Evolutionary conservation across 2,113 vertebrate genomes (phyloP).

Genomic region (Petrocephalus microphthalmus): DNA sequence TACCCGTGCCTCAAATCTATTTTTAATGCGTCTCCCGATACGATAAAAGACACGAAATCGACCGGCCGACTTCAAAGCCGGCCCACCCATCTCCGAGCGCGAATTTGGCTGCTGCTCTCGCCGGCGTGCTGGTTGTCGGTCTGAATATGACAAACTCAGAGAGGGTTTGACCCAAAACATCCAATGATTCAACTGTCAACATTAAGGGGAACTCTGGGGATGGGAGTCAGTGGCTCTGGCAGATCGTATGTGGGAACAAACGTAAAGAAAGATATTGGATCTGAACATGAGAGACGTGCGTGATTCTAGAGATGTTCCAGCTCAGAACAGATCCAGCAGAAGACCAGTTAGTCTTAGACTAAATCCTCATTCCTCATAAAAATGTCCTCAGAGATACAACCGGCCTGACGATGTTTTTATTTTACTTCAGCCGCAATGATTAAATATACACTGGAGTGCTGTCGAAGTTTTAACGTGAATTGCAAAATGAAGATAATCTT

Average conservation of each 20-base stretch:
- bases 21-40: constrained; percentile 13
- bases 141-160: neutral
- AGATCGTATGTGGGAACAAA: neutral
- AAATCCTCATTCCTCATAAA: neutral
- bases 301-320: neutral
- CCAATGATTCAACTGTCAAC: neutral
- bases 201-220: neutral
- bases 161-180: neutral
- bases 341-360: neutral
- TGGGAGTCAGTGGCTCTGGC: neutral
- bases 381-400: neutral
- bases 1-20: neutral
- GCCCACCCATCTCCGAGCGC: neutral
- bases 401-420: neutral
- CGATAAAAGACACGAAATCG: constrained; percentile 1
- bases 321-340: neutral
- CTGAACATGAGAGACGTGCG: neutral
- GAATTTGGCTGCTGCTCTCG: neutral
- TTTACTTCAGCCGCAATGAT: neutral
- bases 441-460: neutral
- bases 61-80: neutral
- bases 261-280: neutral
- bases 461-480: neutral
- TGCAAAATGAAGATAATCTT: neutral
- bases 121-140: neutral